Percentiles rank a stretch among this genome's conserved stretches.
These are phyloP conservation scores for Coregonus sp. DNA, from an alignment of 2,797 vertebrate species.

Conservation along the genomic window DNA sequence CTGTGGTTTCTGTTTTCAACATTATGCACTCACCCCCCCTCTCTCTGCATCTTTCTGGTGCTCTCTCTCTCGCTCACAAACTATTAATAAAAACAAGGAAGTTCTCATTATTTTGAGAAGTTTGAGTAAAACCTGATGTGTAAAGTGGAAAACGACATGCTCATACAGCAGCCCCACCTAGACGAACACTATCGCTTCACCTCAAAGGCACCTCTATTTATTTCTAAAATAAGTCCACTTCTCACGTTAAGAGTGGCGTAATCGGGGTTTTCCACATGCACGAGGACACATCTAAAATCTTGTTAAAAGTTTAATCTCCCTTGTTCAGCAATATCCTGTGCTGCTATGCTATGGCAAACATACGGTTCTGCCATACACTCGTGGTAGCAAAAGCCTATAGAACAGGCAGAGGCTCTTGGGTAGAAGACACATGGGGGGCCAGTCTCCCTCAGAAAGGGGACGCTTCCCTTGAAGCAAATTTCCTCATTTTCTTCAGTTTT, in stretches of 20 bases:
- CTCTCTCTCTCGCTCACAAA: too few relatives aligned
- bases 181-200: constrained; percentile 18
- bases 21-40: constrained; percentile 40
- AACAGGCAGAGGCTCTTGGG: constrained; percentile 24
- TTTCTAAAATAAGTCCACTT: constrained; percentile 19
- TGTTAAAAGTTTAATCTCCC: background rate
- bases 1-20: constrained; percentile 60
- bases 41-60: constrained; percentile 1
- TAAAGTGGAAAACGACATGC: constrained; percentile 15
- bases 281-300: background rate
- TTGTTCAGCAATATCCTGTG: constrained; percentile 40
- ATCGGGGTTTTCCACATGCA: constrained; percentile 24
- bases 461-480: constrained; percentile 40
- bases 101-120: constrained; percentile 14
- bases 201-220: constrained; percentile 31
- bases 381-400: constrained; percentile 18
- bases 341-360: constrained; percentile 30
- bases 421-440: background rate
- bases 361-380: constrained; percentile 19
- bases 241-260: constrained; percentile 27
- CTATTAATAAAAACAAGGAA: constrained; percentile 34
- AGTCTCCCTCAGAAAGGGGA: constrained; percentile 29
- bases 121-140: constrained; percentile 30
- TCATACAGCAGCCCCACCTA: constrained; percentile 8
- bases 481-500: constrained; percentile 44